Evolutionary conservation across 1,140 invertebrate species (phyloP).

Genomic region (Drosophila baimaii): DNA sequence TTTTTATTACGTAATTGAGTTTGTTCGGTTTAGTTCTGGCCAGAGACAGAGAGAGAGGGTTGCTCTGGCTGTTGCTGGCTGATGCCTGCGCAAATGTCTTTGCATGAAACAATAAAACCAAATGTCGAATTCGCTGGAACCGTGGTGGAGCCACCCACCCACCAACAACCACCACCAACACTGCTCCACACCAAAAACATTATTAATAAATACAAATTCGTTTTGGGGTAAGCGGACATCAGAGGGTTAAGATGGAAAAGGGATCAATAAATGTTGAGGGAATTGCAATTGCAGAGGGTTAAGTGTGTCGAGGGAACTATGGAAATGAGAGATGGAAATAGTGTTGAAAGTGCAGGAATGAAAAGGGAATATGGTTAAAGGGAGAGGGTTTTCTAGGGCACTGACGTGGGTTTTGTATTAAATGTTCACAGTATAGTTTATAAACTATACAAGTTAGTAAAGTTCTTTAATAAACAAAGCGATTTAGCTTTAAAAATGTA

Average conservation of each 20-base stretch:
- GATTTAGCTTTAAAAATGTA: too few species aligned
- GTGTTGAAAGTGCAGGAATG: constrained; percentile 1
- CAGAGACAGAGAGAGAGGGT: constrained; percentile 35
- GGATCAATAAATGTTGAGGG: constrained; percentile 55
- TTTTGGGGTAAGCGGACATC: constrained; percentile 28
- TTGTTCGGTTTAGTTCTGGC: constrained; percentile 39
- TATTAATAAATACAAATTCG: constrained; percentile 69
- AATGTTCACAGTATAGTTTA: too few species aligned
- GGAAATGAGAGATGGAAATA: constrained; percentile 11
- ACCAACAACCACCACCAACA: not conserved
- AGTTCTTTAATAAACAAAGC: too few species aligned
- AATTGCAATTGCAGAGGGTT: constrained; percentile 24
- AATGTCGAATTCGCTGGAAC: constrained; percentile 56
- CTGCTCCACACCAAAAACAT: constrained; percentile 20
- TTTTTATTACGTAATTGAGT: constrained; percentile 79
- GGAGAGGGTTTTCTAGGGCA: not conserved
- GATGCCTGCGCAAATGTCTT: constrained; percentile 42
- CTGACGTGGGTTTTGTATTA: too few species aligned
- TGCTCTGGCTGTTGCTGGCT: constrained; percentile 20
- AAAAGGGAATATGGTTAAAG: not conserved
- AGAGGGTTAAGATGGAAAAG: constrained; percentile 29
- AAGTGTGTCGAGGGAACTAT: constrained; percentile 18
- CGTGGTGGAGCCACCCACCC: constrained; percentile 9
- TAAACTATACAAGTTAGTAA: too few species aligned
- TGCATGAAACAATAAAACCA: constrained; percentile 76